Evolutionary conservation across 2,113 vertebrate species (phyloP).

Genomic region (Anguilla rostrata): DNA sequence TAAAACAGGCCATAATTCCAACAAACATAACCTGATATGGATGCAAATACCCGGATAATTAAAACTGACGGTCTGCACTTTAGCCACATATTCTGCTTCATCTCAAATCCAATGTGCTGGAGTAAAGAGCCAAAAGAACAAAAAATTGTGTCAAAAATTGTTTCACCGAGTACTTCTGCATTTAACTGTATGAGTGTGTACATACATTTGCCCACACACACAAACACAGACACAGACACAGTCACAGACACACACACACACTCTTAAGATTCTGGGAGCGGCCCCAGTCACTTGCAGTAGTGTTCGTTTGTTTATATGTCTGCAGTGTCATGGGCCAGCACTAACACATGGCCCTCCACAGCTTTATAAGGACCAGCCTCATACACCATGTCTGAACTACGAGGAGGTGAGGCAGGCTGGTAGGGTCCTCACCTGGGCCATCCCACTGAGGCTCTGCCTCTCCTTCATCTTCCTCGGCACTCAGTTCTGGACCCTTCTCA

Average conservation of each 20-base stretch:
- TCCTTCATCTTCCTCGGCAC: conserved; percentile 41
- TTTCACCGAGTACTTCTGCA: no score
- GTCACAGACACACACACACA: conserved; percentile 5
- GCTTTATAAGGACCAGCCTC: not conserved
- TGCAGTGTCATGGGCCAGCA: not conserved
- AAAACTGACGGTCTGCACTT: no score
- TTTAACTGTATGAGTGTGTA: no score
- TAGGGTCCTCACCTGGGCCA: conserved; percentile 78
- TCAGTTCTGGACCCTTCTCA: conserved; percentile 40
- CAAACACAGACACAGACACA: not conserved
- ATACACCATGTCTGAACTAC: not conserved
- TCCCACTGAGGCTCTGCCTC: conserved; percentile 67
- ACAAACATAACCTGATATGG: no score
- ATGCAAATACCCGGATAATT: no score
- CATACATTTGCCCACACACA: not conserved
- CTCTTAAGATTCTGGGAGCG: not conserved
- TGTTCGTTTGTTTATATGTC: not conserved
- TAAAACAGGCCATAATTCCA: no score
- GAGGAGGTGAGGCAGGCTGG: not conserved
- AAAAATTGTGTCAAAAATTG: no score
- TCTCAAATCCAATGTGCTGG: no score
- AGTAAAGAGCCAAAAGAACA: no score
- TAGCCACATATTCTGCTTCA: no score
- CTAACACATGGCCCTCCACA: not conserved
- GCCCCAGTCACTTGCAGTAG: not conserved